Evolutionary conservation across 2,113 vertebrate genomes (phyloP).

Genomic region (Falco punctatus): DNA sequence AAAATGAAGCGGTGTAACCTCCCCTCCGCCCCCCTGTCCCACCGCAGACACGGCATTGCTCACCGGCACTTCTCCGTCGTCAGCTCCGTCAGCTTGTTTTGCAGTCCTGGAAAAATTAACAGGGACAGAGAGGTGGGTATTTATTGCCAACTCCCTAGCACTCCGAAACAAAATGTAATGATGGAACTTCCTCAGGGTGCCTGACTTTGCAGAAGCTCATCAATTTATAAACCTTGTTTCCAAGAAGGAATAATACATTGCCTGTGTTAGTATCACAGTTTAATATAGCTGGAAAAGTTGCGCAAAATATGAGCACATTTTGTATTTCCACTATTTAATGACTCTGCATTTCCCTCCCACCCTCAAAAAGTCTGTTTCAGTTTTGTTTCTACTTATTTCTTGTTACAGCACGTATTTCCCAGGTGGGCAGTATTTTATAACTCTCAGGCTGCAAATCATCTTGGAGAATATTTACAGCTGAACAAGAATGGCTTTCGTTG

Average conservation of each 20-base stretch:
- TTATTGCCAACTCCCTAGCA: not conserved
- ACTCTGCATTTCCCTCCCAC: not conserved
- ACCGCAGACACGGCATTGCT: constrained; percentile 21
- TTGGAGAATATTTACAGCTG: constrained; percentile 32
- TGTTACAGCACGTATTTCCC: not conserved
- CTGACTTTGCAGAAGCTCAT: not conserved
- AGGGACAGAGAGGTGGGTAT: not conserved
- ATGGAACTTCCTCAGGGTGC: not conserved
- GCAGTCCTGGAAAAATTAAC: constrained; percentile 78
- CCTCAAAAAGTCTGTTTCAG: not conserved
- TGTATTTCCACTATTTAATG: not conserved
- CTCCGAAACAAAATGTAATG: not conserved
- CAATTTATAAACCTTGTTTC: not conserved
- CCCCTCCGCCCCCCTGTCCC: not conserved
- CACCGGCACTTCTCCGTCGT: constrained; percentile 91
- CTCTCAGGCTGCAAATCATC: not conserved
- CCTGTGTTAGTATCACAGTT: not conserved
- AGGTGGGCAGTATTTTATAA: constrained; percentile 4
- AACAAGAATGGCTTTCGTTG: not conserved
- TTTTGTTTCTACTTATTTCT: constrained; percentile 16
- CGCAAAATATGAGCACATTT: not conserved
- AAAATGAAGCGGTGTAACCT: not conserved
- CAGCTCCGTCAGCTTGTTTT: constrained; percentile 87
- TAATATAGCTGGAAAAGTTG: not conserved
- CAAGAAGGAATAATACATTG: fast-evolving